Evolutionary conservation across 2,797 vertebrate genomes (phyloP), one percentile per base, ranked within the genome.

Genomic region (Silurus lanzhouensis): DNA sequence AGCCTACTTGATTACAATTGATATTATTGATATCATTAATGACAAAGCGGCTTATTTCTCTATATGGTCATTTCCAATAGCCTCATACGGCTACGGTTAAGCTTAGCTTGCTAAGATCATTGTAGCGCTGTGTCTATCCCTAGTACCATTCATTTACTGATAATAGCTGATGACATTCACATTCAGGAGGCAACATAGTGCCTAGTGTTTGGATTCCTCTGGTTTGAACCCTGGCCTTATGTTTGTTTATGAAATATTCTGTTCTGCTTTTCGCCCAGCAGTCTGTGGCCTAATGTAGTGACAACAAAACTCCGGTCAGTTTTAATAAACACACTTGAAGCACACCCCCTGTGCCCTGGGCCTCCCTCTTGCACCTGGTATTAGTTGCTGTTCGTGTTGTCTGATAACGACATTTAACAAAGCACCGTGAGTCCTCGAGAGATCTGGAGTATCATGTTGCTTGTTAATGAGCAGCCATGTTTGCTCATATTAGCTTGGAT

Each of bases 391-490:
- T 70, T 38, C 20, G 76, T 66, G 25, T 22, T 81, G 48, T 81
- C 12, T 55, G 25, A 68, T 57, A 82, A 70, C 3, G 20, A 17
- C 61, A 52, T 64, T 80, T 48, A 66, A 66, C 61, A 66, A 81
- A 52, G 78, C 17, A 27, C n/a, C 78, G 6, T 1, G 15, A 80
- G 44, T 48, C 61, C 78, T 66, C 44, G 0, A 66, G 44, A 82
- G 82, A 66, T 31, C 60, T 6, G 72, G 10, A 52, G 44, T 63
- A 75, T 83, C 60, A 64, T 52, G 82, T 74, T 76, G 60, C 60
- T 76, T 76, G 71, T 83, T 76, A 83, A 83, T 76, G 82, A 76
- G 82, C 82, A 76, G 82, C 22, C 17, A 75, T 83, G 71, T 64
- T 83, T 64, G 60, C 82, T 55, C 17, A 55, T 55, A 83, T 83